A percentile compares a stretch with the other conserved stretches of the same genome.
Evolutionary conservation across 2,797 vertebrate genomes (phyloP).

Genomic region (Acomys russatus): DNA sequence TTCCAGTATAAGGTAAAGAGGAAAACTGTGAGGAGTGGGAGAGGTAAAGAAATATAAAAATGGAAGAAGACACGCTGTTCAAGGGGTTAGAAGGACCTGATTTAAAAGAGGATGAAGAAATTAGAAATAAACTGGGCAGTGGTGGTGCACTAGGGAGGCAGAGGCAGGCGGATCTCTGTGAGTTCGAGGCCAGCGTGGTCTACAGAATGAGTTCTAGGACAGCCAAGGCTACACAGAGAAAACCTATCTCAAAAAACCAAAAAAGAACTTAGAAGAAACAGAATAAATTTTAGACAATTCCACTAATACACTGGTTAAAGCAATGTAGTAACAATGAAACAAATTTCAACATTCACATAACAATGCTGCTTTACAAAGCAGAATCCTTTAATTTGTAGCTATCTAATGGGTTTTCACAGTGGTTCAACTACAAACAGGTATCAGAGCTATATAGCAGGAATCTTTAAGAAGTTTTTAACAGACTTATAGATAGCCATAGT

Average conservation of each 20-base stretch:
- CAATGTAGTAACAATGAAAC: background rate
- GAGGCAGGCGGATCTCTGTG: too few relatives aligned
- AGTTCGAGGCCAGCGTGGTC: too few relatives aligned
- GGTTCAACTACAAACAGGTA: background rate
- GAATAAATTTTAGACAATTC: constrained; percentile 57
- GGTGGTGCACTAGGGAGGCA: too few relatives aligned
- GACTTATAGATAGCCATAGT: background rate
- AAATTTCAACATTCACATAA: background rate
- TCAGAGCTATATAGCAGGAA: background rate
- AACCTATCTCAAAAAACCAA: too few relatives aligned
- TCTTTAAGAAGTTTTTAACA: constrained; percentile 12
- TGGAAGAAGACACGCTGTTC: background rate
- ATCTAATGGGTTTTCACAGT: background rate
- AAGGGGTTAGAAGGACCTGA: constrained; percentile 1
- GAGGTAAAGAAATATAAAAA: constrained; percentile 23
- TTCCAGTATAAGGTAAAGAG: constrained; percentile 8
- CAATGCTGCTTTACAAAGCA: constrained; percentile 43
- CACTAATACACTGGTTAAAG: constrained; percentile 55
- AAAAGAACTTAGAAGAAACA: background rate
- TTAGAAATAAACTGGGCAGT: background rate
- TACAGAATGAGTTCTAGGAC: too few relatives aligned
- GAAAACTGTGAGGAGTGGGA: constrained; percentile 14
- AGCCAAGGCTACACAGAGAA: too few relatives aligned
- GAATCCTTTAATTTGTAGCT: background rate
- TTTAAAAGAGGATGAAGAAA: constrained; percentile 40